Evolutionary conservation across 2,113 vertebrate species (phyloP).

Genomic region (Pterocles orientalis): DNA sequence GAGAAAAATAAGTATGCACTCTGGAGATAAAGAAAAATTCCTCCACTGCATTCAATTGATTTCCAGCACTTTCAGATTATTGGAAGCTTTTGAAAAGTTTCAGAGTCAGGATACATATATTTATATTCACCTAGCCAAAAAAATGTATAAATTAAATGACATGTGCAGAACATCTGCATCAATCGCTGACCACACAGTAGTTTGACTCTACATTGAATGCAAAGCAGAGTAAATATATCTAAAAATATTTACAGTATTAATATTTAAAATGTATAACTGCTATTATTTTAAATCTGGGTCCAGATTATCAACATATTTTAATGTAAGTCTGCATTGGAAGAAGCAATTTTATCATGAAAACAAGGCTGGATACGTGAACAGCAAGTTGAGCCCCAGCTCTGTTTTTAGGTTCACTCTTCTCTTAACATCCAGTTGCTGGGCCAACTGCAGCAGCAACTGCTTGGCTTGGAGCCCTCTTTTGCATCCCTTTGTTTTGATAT

Average conservation of each 20-base stretch:
- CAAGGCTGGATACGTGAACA: not conserved
- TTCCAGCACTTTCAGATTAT: not conserved
- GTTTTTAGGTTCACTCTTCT: not conserved
- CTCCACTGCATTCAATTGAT: not conserved
- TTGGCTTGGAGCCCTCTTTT: not conserved
- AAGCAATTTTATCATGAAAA: not conserved
- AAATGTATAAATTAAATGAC: not conserved
- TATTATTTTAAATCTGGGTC: not conserved
- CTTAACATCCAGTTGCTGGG: conserved; percentile 56
- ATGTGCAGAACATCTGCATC: not conserved
- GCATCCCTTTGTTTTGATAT: not conserved
- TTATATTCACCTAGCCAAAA: not conserved
- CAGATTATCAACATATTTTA: not conserved
- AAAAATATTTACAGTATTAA: not conserved
- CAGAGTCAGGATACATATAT: not conserved
- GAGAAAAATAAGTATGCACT: not conserved
- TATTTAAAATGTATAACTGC: not conserved
- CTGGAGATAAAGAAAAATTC: not conserved
- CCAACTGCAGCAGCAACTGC: conserved; percentile 73
- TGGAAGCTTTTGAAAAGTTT: not conserved
- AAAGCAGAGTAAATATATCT: not conserved
- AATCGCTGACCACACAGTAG: not conserved
- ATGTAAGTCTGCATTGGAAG: not conserved
- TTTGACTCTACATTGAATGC: not conserved
- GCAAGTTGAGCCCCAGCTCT: not conserved